Evolutionary conservation across 2,888 invertebrate genomes (phyloP).

Genomic region (Cyclophora punctaria): DNA sequence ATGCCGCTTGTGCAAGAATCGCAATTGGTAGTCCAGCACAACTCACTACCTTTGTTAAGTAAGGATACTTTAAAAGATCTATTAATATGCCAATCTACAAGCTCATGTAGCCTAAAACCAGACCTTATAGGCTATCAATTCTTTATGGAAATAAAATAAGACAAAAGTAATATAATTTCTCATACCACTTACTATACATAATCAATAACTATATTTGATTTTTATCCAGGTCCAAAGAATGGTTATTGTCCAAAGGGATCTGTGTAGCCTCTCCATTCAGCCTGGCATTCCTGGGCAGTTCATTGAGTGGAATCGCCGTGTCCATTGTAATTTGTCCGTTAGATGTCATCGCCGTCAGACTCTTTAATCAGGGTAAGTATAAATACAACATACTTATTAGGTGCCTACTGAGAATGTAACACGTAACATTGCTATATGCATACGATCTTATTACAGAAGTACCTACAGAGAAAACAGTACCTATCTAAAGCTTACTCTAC

Average conservation of each 20-base stretch:
- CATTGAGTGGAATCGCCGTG: slow-evolving; percentile 84
- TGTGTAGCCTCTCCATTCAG: slow-evolving; percentile 25
- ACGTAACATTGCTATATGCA: no score
- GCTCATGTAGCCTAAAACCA: no score
- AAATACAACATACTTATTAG: neutral
- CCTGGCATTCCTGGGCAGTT: slow-evolving; percentile 75
- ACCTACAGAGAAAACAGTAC: no score
- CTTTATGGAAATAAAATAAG: no score
- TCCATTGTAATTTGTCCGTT: slow-evolving; percentile 88
- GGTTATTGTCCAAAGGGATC: slow-evolving; percentile 40
- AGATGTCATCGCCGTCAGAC: slow-evolving; percentile 88
- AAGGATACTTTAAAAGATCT: slow-evolving; percentile 17
- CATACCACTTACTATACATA: no score
- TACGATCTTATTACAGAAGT: no score
- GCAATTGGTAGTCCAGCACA: slow-evolving; percentile 90
- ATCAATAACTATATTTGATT: neutral
- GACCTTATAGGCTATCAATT: no score
- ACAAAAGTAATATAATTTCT: no score
- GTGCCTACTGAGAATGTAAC: no score
- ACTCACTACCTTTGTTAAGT: slow-evolving; percentile 84
- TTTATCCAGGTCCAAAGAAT: slow-evolving; percentile 51
- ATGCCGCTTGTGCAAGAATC: slow-evolving; percentile 81
- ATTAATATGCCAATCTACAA: no score
- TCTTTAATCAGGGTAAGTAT: slow-evolving; percentile 88
- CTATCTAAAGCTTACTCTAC: no score